Evolutionary conservation across 2,888 invertebrate species (phyloP), one percentile per base, ranked within the genome.

Genomic region (Ellobium chinense): DNA sequence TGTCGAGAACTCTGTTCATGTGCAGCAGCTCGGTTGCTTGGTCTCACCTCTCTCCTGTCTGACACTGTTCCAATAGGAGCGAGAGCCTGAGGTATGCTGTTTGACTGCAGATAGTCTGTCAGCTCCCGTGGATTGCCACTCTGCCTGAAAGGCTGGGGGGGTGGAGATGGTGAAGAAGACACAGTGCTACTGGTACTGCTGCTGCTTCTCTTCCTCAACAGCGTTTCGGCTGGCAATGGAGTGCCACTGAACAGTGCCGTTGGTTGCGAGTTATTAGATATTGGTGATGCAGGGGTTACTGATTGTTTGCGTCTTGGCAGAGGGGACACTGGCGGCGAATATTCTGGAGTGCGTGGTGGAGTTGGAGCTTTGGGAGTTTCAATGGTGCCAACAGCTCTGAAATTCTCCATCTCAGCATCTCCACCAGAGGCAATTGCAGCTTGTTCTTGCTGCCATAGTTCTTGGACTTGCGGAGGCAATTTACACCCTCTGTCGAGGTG

Each of bases 161-260:
- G 12, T 2, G 46, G 31, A 7, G 63, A 39, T 46, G 39, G 12
- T 46, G 63, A 46, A 9, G 39, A n/a, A 31, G 63, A 60, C 0
- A 2, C 7, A 37, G 21, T 74, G 7, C 31, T 63, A 18, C 46
- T 63, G 21, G 9, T 39, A 31, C n/a, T n/a, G 1, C 46, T 62
- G 12, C n/a, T 1, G 21, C 58, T 60, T 0, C 24, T 60, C 36
- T 27, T 58, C 24, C 7, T 24, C 0, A 56, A 0, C 9, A 34
- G 18, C 27, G 7, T 21, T 34, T 1, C 9, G 9, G 9, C 18
- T 4, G 3, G n/a, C 60, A 70, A n/a, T 0, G 21, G 70, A n/a
- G 14, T 36, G 34, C 72, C 72, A 60, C 72, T 60, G 36, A 72
- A 72, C 36, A 72, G 24, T 27, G 58, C 72, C 24, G 4, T 60